Percentiles rank a stretch among this genome's conserved stretches.
These are phyloP conservation scores for Meloidogyne exigua DNA, from an alignment of 1,140 invertebrate genomes.

Conservation along the genomic window DNA sequence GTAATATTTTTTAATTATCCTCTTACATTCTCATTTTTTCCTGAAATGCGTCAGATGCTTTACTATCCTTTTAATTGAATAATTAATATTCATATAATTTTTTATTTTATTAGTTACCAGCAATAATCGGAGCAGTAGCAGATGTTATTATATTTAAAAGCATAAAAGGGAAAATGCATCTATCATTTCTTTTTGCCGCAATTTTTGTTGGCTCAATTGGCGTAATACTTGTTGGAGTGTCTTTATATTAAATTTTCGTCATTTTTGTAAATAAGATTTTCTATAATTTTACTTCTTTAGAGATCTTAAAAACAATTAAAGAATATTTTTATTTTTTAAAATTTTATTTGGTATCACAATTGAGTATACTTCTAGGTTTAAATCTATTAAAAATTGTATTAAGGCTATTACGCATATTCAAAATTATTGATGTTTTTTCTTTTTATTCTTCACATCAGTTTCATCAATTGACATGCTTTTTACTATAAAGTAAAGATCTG, in stretches of 20 bases:
- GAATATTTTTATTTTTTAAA: too few relatives aligned
- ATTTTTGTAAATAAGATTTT: too few relatives aligned
- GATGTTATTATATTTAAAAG: constrained; percentile 47
- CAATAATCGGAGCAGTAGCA: constrained; percentile 52
- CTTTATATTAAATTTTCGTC: constrained; percentile 11
- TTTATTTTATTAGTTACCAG: constrained; percentile 44
- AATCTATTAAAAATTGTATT: too few relatives aligned
- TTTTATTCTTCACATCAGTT: neutral
- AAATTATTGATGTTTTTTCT: neutral
- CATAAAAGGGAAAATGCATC: constrained; percentile 33
- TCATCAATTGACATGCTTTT: constrained; percentile 54
- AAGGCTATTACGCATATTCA: too few relatives aligned
- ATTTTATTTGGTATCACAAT: too few relatives aligned
- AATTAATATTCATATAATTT: too few relatives aligned
- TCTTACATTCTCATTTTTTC: too few relatives aligned
- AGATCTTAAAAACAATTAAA: too few relatives aligned
- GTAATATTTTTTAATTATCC: constrained; percentile 19
- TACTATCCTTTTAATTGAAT: neutral
- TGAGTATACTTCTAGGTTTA: too few relatives aligned
- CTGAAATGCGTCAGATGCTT: too few relatives aligned
- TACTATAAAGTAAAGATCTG: constrained; percentile 67
- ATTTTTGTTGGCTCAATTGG: constrained; percentile 26
- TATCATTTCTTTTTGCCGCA: neutral
- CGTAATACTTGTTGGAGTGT: constrained; percentile 39
- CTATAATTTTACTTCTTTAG: too few relatives aligned